These are phyloP conservation scores for Cyaniris semiargus DNA, from an alignment of 2,888 invertebrate species.

Conservation along the genomic window DNA sequence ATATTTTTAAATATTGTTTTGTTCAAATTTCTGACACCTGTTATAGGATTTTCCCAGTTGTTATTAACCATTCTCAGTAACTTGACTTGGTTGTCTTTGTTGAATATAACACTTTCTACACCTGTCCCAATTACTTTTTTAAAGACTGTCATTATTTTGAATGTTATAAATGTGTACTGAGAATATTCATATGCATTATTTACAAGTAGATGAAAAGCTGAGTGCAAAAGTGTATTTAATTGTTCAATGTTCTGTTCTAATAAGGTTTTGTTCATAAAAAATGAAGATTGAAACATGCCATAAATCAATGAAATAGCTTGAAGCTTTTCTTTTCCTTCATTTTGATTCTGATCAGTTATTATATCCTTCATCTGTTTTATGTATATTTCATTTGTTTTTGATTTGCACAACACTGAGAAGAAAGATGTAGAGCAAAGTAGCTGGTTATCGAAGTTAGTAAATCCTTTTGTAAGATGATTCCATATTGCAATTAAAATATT, in stretches of 20 bases:
- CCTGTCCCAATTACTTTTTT: constrained; percentile 61
- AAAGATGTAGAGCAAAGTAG: constrained; percentile 68
- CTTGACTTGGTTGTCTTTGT: constrained; percentile 55
- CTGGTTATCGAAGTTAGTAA: constrained; percentile 65
- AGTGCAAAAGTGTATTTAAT: constrained; percentile 48
- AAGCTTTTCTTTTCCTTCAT: constrained; percentile 44
- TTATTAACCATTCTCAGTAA: constrained; percentile 77
- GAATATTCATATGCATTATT: constrained; percentile 74
- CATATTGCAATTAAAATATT: constrained; percentile 54
- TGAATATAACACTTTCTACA: constrained; percentile 54
- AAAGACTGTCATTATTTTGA: constrained; percentile 72
- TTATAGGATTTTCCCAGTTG: constrained; percentile 82
- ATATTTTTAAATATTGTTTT: constrained; percentile 69
- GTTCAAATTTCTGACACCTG: constrained; percentile 78
- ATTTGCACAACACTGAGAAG: constrained; percentile 54
- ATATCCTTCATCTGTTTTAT: constrained; percentile 49
- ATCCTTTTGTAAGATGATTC: constrained; percentile 55
- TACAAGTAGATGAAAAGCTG: constrained; percentile 55
- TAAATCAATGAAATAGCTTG: constrained; percentile 63
- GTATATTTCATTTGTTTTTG: constrained; percentile 52
- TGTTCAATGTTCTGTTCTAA: constrained; percentile 37
- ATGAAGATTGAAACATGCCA: constrained; percentile 71
- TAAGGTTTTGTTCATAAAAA: constrained; percentile 46
- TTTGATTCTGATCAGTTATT: constrained; percentile 46
- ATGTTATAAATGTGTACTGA: constrained; percentile 73